Evolutionary conservation across 2,113 vertebrate species (phyloP).

Genomic region (Gallinago jamesoni): DNA sequence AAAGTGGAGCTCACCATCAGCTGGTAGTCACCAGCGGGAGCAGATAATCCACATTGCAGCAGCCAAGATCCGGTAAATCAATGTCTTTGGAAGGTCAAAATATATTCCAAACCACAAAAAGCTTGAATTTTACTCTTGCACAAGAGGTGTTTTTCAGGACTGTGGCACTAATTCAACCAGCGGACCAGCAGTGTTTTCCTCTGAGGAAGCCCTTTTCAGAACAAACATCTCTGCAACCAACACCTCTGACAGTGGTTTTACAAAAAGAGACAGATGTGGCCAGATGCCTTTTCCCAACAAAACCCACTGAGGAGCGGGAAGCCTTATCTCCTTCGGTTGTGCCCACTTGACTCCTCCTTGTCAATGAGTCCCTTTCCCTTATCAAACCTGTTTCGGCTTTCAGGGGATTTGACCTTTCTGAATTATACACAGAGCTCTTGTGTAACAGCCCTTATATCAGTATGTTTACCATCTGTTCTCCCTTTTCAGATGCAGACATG

Average conservation of each 20-base stretch:
- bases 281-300: neutral
- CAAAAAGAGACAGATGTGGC: neutral
- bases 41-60: neutral
- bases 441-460: constrained; percentile 64
- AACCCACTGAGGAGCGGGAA: neutral
- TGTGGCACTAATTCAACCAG: neutral
- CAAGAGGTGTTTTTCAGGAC: neutral
- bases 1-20: accelerated
- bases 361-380: constrained; percentile 18
- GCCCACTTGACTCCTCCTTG: constrained; percentile 22
- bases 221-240: neutral
- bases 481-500: constrained; percentile 55
- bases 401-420: constrained; percentile 55
- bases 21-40: neutral
- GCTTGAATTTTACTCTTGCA: neutral
- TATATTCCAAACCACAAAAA: neutral
- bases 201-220: neutral
- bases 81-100: neutral
- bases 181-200: neutral
- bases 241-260: neutral
- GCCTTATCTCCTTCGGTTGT: neutral
- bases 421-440: constrained; percentile 57
- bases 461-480: constrained; percentile 69
- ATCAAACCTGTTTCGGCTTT: constrained; percentile 17
- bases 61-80: neutral